Evolutionary conservation across 2,888 invertebrate genomes (phyloP).

Genomic region (Chrysodeixis includens): DNA sequence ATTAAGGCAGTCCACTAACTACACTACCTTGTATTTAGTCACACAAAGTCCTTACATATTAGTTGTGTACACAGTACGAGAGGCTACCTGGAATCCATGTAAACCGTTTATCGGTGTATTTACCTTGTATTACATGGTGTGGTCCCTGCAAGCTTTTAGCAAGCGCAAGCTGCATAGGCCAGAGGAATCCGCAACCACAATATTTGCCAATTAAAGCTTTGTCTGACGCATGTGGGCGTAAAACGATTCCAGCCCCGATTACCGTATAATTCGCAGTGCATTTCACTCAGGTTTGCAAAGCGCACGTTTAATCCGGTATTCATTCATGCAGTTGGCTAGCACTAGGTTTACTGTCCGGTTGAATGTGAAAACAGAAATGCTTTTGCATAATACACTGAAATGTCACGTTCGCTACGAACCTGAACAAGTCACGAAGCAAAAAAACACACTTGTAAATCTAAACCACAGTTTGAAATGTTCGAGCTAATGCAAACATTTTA

Average conservation of each 20-base stretch:
- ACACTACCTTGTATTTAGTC: too few relatives aligned
- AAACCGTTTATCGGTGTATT: too few relatives aligned
- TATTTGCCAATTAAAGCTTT: constrained; percentile 11
- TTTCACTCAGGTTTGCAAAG: neutral
- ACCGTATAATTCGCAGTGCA: neutral
- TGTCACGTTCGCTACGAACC: constrained; percentile 11
- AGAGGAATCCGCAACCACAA: neutral
- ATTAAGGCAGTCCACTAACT: too few relatives aligned
- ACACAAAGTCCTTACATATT: too few relatives aligned
- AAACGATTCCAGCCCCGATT: neutral
- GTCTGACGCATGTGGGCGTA: constrained; percentile 3
- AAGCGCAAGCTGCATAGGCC: too few relatives aligned
- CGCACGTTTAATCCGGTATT: neutral
- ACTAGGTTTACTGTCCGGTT: neutral
- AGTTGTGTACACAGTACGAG: too few relatives aligned
- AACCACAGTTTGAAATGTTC: neutral
- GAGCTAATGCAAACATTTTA: too few relatives aligned
- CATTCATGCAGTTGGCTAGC: neutral
- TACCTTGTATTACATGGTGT: too few relatives aligned
- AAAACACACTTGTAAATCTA: neutral
- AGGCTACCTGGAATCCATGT: too few relatives aligned
- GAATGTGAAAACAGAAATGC: constrained; percentile 2
- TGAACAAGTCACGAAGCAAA: constrained; percentile 7
- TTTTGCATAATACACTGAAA: constrained; percentile 6
- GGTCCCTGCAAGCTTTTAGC: too few relatives aligned